Percentiles rank a stretch among this genome's conserved stretches.
Conservation (phyloP, 2,888 invertebrate species). For the Heliconius ismenius region DNA sequence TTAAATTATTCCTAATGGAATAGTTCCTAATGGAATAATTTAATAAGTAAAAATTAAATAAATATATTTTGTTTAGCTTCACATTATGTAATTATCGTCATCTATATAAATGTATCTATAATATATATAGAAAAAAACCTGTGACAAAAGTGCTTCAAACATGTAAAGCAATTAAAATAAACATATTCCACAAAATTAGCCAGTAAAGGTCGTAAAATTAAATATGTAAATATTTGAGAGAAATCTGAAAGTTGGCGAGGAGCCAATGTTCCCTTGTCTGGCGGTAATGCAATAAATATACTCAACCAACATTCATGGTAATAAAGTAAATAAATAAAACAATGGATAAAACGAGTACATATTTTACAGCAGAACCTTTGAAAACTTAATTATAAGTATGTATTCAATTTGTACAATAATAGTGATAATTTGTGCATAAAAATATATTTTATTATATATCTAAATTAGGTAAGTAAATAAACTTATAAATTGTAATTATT, state of each 20-base stretch:
- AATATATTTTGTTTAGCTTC: no score
- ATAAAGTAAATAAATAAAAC: conserved; percentile 17
- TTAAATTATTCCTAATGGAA: no score
- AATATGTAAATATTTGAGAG: conserved; percentile 38
- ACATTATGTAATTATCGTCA: no score
- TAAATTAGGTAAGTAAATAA: no score
- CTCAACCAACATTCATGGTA: conserved; percentile 30
- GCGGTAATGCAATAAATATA: conserved; percentile 38
- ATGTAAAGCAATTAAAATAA: conserved; percentile 16
- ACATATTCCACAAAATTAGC: conserved; percentile 28
- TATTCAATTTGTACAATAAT: neutral
- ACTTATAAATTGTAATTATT: no score
- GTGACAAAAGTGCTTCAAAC: neutral
- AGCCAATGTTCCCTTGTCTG: conserved; percentile 40
- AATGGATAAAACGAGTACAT: neutral
- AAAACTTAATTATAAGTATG: neutral
- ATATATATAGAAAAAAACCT: no score
- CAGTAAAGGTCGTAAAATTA: conserved; percentile 29
- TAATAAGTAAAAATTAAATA: no score
- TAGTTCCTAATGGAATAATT: no score
- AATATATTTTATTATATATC: no score
- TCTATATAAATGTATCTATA: no score
- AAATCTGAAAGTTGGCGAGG: conserved; percentile 35
- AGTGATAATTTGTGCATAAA: neutral
- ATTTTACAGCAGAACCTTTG: conserved; percentile 4